Percentiles rank a stretch among this genome's conserved stretches.
Evolutionary conservation across 2,888 invertebrate genomes (phyloP).

Genomic region (Apantesis nais): DNA sequence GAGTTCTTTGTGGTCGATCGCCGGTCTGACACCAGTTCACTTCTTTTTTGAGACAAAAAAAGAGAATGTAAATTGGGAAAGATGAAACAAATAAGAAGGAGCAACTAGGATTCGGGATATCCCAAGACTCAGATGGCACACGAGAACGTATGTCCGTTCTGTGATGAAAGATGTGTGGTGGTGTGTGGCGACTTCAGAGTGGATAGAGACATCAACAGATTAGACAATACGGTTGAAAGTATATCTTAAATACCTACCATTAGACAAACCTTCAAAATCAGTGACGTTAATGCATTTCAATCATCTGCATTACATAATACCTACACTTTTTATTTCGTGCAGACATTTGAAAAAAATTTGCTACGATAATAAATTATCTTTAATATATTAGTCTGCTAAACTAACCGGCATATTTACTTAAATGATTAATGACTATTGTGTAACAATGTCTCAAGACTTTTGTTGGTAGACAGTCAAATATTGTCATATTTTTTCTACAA

Average conservation of each 20-base stretch:
- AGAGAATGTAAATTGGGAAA: background rate
- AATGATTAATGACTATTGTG: constrained; percentile 22
- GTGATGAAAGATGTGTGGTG: too few species aligned
- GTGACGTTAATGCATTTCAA: background rate
- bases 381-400: constrained; percentile 25
- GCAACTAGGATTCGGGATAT: too few species aligned
- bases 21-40: too few species aligned
- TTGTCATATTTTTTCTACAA: background rate
- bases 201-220: too few species aligned
- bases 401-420: constrained; percentile 23
- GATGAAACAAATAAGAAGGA: background rate
- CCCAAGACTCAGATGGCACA: too few species aligned
- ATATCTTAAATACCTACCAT: too few species aligned
- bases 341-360: background rate
- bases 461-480: background rate
- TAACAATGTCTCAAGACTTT: constrained; percentile 19
- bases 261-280: background rate
- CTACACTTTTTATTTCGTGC: background rate
- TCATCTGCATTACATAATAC: background rate
- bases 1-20: background rate
- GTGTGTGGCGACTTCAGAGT: too few species aligned
- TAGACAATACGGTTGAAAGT: too few species aligned
- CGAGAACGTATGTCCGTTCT: too few species aligned
- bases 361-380: constrained; percentile 19
- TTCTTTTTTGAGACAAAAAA: too few species aligned